These are phyloP conservation scores for Apostichopus leukothele DNA, from an alignment of 53 echinoderm and acorn worm species.

Conservation along the genomic window DNA sequence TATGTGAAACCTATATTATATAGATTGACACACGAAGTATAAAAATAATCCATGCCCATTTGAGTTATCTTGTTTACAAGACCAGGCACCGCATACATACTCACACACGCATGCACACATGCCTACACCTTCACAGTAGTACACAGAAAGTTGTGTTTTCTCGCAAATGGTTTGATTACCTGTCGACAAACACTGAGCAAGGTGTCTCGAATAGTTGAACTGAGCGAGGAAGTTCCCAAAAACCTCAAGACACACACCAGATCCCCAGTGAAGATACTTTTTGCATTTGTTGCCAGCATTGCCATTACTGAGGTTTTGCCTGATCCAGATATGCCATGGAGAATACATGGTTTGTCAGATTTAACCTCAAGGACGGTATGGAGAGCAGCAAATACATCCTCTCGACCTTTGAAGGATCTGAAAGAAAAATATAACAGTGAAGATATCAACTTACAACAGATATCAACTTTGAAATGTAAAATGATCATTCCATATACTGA, in stretches of 20 bases:
- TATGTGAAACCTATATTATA: too few relatives aligned
- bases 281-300: conserved; percentile 67
- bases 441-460: too few relatives aligned
- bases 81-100: too few relatives aligned
- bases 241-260: conserved; percentile 65
- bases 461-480: too few relatives aligned
- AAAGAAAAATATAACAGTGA: not conserved
- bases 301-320: conserved; percentile 95
- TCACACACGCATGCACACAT: too few relatives aligned
- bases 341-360: conserved; percentile 60
- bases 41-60: too few relatives aligned
- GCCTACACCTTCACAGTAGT: too few relatives aligned
- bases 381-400: conserved; percentile 56
- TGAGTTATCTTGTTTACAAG: too few relatives aligned
- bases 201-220: conserved; percentile 68
- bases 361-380: conserved; percentile 45
- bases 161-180: conserved; percentile 46
- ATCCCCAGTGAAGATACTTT: conserved; percentile 47
- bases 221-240: conserved; percentile 76
- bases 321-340: conserved; percentile 85
- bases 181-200: conserved; percentile 74
- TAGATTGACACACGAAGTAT: too few relatives aligned
- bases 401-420: conserved; percentile 78
- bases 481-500: too few relatives aligned
- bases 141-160: too few relatives aligned